A percentile compares a stretch with the other conserved stretches of the same genome.
Evolutionary conservation across 23 tunicate species (phyloP).

Genomic region (Corella eumyota): DNA sequence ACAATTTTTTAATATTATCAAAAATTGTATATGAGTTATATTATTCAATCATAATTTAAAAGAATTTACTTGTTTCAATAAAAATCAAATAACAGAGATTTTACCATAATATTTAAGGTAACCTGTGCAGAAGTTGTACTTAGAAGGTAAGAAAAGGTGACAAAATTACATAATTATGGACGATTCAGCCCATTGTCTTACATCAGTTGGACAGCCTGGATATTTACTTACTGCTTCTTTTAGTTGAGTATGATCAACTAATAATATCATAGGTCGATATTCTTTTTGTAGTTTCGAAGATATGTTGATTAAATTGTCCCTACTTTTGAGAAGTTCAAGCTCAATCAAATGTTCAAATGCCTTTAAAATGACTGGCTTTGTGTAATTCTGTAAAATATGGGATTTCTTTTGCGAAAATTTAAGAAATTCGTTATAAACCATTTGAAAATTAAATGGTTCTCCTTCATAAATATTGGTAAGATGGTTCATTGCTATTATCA

Average conservation of each 20-base stretch:
- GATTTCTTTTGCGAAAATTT: slow-evolving; percentile 73
- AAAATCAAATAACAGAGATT: too few species aligned
- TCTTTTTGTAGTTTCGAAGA: slow-evolving; percentile 39
- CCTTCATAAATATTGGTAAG: slow-evolving; percentile 32
- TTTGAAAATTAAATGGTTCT: slow-evolving; percentile 76
- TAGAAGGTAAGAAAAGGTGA: too few species aligned
- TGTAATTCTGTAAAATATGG: slow-evolving; percentile 44
- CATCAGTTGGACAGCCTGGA: slow-evolving; percentile 65
- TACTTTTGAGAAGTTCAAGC: slow-evolving; percentile 46
- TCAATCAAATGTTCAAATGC: slow-evolving; percentile 68
- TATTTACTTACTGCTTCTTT: slow-evolving; percentile 56
- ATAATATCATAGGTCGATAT: slow-evolving; percentile 51
- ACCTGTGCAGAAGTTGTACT: too few species aligned
- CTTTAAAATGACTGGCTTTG: slow-evolving; percentile 57
- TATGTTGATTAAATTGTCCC: slow-evolving; percentile 1
- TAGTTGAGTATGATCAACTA: slow-evolving; percentile 39
- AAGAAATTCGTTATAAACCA: slow-evolving; percentile 71
- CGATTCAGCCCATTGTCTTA: slow-evolving; percentile 79
- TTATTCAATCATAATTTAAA: too few species aligned
- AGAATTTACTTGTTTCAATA: too few species aligned
- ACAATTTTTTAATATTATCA: too few species aligned
- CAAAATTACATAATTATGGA: too few species aligned
- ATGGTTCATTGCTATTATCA: slow-evolving; percentile 71
- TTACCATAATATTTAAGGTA: too few species aligned
- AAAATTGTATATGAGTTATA: too few species aligned